Evolutionary conservation across 2,888 invertebrate species (phyloP).

Genomic region (Catotricha subobsoleta): DNA sequence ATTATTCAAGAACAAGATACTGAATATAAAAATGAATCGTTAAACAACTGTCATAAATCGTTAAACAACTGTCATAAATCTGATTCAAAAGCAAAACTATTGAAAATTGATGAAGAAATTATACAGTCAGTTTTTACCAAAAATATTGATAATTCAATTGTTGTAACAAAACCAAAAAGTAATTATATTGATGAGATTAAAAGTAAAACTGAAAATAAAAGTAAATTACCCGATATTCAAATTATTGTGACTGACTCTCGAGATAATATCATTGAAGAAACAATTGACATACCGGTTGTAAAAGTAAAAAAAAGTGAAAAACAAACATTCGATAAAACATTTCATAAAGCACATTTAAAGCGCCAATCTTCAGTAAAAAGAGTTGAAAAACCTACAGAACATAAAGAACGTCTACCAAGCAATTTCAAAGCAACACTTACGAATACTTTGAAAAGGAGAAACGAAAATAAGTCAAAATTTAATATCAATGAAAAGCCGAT

Average conservation of each 20-base stretch:
- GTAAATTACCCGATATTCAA: constrained; percentile 13
- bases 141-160: constrained; percentile 1
- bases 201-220: no score
- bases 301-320: background rate
- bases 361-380: background rate
- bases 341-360: constrained; percentile 2
- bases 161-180: background rate
- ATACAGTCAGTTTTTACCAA: background rate
- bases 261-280: constrained; percentile 25
- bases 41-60: no score
- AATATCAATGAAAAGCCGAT: constrained; percentile 4
- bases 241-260: constrained; percentile 28
- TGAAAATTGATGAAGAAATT: background rate
- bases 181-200: background rate
- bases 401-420: background rate
- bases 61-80: no score
- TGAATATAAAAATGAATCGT: background rate
- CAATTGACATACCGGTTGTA: constrained; percentile 1
- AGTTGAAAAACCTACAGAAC: background rate
- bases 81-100: background rate
- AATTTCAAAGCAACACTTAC: constrained; percentile 5
- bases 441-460: constrained; percentile 2
- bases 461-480: constrained; percentile 1
- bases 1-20: background rate
- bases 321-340: background rate